These are phyloP conservation scores for Pandion haliaetus DNA, from an alignment of 2,113 vertebrate species.

Conservation along the genomic window DNA sequence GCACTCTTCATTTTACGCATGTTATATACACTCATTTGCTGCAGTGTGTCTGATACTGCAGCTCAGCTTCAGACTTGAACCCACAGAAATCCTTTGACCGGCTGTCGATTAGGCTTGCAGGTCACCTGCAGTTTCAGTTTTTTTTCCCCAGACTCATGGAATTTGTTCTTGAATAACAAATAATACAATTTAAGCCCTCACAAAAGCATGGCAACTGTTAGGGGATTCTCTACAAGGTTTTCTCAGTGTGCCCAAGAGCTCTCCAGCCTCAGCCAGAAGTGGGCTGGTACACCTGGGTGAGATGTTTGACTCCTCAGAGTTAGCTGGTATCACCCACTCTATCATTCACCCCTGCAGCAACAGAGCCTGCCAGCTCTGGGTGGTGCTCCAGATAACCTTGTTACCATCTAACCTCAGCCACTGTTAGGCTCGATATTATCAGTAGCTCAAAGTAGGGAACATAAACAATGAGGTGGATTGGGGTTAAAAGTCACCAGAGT, in stretches of 20 bases:
- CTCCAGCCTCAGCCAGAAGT: not conserved
- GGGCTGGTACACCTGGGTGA: not conserved
- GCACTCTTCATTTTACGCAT: not conserved
- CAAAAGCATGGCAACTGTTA: not conserved
- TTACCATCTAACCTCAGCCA: not conserved
- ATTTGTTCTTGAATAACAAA: not conserved
- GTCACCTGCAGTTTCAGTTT: not conserved
- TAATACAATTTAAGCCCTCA: not conserved
- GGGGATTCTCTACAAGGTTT: not conserved
- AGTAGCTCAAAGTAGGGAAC: not conserved
- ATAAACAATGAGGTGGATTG: not conserved
- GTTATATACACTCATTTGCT: not conserved
- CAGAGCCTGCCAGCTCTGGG: not conserved
- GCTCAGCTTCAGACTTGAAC: not conserved
- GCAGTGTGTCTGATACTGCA: not conserved
- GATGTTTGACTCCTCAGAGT: not conserved
- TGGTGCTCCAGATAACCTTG: not conserved
- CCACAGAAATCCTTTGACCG: not conserved
- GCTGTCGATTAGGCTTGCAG: not conserved
- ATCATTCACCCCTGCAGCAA: not conserved
- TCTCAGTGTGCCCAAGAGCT: not conserved
- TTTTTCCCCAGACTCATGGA: not conserved
- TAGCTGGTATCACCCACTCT: not conserved
- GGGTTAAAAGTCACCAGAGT: not conserved
- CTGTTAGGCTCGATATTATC: not conserved